Conservation (phyloP, 2,888 invertebrate species). For the Tupiocoris notatus region DNA sequence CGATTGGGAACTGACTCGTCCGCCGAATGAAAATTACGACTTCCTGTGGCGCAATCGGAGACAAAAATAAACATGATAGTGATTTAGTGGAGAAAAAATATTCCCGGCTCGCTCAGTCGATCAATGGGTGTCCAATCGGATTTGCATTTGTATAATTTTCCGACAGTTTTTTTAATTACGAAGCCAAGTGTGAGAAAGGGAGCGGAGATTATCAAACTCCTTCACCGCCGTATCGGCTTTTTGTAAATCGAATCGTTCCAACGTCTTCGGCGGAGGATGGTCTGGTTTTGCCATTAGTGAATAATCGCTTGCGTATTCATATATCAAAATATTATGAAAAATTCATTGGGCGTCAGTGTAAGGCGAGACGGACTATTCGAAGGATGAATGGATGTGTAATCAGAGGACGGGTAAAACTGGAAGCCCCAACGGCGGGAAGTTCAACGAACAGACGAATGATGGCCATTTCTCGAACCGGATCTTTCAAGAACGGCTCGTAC, state of each 20-base stretch:
- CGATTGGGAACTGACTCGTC: no score
- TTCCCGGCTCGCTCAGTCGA: no score
- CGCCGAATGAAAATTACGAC: neutral
- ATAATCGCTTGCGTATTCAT: slow-evolving; percentile 9
- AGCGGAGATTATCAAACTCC: slow-evolving; percentile 6
- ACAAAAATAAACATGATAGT: neutral
- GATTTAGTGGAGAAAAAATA: neutral
- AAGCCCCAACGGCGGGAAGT: neutral
- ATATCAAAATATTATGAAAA: slow-evolving; percentile 33
- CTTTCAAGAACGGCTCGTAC: neutral
- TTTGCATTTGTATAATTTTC: slow-evolving; percentile 16
- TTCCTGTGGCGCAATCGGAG: neutral
- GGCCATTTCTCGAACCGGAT: slow-evolving; percentile 1
- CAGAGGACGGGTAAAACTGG: slow-evolving; percentile 19
- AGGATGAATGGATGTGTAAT: neutral
- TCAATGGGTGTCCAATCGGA: neutral
- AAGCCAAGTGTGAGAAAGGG: slow-evolving; percentile 9
- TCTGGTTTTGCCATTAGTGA: slow-evolving; percentile 13
- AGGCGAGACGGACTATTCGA: no score
- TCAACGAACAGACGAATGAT: neutral
- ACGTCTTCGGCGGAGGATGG: neutral
- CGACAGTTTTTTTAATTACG: slow-evolving; percentile 20
- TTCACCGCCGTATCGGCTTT: neutral
- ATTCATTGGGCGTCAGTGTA: slow-evolving; percentile 16
- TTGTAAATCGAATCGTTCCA: slow-evolving; percentile 7